Conservation (phyloP, 2,113 vertebrate genomes). For the Junco hyemalis region DNA sequence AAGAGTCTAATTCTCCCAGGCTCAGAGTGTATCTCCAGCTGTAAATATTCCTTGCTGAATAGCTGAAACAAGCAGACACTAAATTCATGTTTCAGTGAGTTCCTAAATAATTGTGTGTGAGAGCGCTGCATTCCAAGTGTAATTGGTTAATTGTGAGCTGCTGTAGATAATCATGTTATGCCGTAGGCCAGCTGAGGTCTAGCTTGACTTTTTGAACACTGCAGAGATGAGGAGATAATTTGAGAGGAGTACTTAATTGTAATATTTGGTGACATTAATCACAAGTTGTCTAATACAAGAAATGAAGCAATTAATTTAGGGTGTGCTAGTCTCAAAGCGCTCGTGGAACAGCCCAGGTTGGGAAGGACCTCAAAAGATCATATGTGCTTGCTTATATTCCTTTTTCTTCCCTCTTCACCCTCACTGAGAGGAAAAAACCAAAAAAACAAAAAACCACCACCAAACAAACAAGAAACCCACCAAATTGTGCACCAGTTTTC, state of each 20-base stretch:
- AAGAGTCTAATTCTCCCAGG: not conserved
- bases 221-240: constrained; percentile 34
- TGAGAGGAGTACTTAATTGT: constrained; percentile 59
- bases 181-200: not conserved
- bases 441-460: not conserved
- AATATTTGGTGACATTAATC: constrained; percentile 49
- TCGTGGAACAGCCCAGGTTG: not conserved
- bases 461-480: fast-evolving
- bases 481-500: not conserved
- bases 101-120: not conserved
- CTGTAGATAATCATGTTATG: constrained; percentile 3
- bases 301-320: constrained; percentile 48
- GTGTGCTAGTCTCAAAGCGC: not conserved
- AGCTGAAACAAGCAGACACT: not conserved
- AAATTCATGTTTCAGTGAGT: not conserved
- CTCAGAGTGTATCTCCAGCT: not conserved
- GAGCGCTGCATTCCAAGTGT: not conserved
- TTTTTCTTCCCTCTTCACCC: not conserved
- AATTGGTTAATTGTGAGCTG: constrained; percentile 11
- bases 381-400: not conserved
- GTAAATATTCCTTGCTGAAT: not conserved
- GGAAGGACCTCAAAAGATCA: not conserved
- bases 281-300: constrained; percentile 26
- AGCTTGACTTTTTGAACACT: not conserved
- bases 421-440: fast-evolving